Evolutionary conservation across 1,140 invertebrate species (phyloP), one percentile per base, ranked within the genome.

Genomic region (Listronotus bonariensis): DNA sequence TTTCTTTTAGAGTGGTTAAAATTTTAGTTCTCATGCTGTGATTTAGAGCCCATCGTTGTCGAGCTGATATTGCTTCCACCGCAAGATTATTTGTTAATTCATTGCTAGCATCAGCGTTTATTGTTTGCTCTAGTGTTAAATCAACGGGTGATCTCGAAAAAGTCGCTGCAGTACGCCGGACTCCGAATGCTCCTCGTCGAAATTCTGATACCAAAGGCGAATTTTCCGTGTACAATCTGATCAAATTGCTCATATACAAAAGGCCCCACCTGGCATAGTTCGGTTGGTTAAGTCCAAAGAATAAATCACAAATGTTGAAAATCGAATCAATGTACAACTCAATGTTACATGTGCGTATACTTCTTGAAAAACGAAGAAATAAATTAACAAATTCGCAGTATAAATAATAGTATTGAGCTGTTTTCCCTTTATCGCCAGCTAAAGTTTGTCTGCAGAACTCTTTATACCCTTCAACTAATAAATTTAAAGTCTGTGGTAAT

Each of bases 11-110:
- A 3, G 20, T 26, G 1, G 20, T 3, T 5, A 26, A 5, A 3
- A 26, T 26, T 26, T 26, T 26, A 3, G 20, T 26, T 5, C 20
- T 26, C 20, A 75, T 67, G 49, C 49, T 67, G 54, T 76, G 72
- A 52, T 71, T 78, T 0, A 69, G 43, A 14, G 70, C 68, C 74
- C 72, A 77, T 43, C 74, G 26, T 64, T 76, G 63, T 49, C 76
- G 42, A 42, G 73, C 72, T 49, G 69, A 59, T 45, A 77, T 77
- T 18, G 71, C 75, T 15, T 76, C 61, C 8, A 67, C 66, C 11
- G 67, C 55, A 51, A 69, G 63, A 43, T 42, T 67, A 63, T 68
- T 71, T 61, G 74, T 69, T 32, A 77, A 66, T 34, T 41, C 48
- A 69, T 69, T 72, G 49, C 34, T 67, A 43, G 71, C 74, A 62